A percentile compares a stretch with the other conserved stretches of the same genome.
phyloP scores from a whole-genome alignment of 2,113 vertebrate genomes.

The Illadopsis cleaveri region DNA sequence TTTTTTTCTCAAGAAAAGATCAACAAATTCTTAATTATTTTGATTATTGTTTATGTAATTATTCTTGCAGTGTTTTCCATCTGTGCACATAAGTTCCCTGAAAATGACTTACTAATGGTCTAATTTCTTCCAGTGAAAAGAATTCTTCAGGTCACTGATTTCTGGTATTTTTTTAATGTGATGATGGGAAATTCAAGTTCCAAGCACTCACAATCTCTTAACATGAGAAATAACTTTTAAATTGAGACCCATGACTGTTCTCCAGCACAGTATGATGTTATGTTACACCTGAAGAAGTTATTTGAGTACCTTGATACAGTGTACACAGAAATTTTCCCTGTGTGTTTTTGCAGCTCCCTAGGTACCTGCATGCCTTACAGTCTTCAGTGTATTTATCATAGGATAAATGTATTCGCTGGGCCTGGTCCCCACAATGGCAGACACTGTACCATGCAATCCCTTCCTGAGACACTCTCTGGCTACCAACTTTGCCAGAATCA shows the following conservation, averaged over 20 bases:
- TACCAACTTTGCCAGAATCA: not conserved
- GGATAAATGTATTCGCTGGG: not conserved
- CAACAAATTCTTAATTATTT: not conserved
- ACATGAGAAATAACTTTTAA: not conserved
- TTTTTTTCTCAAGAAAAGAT: not conserved
- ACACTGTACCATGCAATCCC: not conserved
- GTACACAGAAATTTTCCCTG: not conserved
- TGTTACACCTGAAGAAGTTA: not conserved
- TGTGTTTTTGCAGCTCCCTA: not conserved
- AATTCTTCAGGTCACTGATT: not conserved
- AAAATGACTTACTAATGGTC: not conserved
- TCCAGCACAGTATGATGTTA: not conserved
- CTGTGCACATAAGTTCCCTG: not conserved
- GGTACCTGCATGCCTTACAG: not conserved
- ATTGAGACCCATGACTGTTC: not conserved
- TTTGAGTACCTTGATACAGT: not conserved
- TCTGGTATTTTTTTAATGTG: not conserved
- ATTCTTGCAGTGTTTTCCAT: not conserved
- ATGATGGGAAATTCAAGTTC: not conserved
- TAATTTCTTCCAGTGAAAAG: not conserved
- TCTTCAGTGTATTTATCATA: not conserved
- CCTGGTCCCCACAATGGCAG: not conserved
- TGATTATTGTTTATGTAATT: not conserved
- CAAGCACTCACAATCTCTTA: not conserved
- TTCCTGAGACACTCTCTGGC: not conserved